A percentile compares a stretch with the other conserved stretches of the same genome.
phyloP scores from a whole-genome alignment of 2,888 invertebrate genomes.

The Megaustenia siamemsis region DNA sequence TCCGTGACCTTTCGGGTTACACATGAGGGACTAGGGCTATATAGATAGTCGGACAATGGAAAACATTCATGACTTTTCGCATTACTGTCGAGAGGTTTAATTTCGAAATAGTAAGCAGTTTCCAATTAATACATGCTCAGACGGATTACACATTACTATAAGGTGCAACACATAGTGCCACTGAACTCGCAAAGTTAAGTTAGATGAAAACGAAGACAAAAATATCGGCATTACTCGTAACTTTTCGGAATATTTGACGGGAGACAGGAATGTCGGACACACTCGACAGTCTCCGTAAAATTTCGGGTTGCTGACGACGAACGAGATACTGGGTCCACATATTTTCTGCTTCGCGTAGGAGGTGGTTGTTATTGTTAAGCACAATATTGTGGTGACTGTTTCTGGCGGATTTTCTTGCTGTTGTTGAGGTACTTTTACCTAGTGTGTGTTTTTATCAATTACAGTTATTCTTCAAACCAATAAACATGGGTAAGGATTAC shows the following conservation, averaged over 20 bases:
- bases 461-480: neutral
- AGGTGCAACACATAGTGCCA: too few relatives aligned
- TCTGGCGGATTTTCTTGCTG: neutral
- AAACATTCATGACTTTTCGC: too few relatives aligned
- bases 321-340: neutral
- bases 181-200: too few relatives aligned
- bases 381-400: neutral
- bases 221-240: too few relatives aligned
- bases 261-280: constrained; percentile 65
- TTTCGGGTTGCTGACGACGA: neutral
- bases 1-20: constrained; percentile 45
- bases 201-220: too few relatives aligned
- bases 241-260: too few relatives aligned
- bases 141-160: too few relatives aligned
- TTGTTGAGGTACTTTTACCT: neutral
- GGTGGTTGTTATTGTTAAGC: neutral
- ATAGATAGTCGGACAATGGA: too few relatives aligned
- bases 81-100: too few relatives aligned
- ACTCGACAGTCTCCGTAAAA: constrained; percentile 56
- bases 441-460: constrained; percentile 4
- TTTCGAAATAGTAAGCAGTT: too few relatives aligned
- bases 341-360: too few relatives aligned
- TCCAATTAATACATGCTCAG: too few relatives aligned
- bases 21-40: neutral
- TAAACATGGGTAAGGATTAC: constrained; percentile 97